Conservation (phyloP, 2,797 vertebrate species). For the Naso thynnoides region DNA sequence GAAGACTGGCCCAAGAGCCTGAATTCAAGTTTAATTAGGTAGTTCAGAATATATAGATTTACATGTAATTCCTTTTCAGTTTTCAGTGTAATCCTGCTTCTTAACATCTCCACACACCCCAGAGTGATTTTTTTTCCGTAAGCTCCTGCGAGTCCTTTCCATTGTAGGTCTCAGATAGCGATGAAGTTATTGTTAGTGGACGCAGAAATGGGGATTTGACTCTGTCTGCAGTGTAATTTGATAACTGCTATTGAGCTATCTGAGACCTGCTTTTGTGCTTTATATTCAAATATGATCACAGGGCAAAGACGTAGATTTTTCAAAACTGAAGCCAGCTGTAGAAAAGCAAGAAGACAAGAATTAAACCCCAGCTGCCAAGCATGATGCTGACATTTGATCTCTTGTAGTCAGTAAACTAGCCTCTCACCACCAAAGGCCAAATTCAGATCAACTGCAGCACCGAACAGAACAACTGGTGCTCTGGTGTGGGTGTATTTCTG, state of each 20-base stretch:
- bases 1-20: constrained; percentile 47
- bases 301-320: constrained; percentile 36
- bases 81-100: constrained; percentile 72
- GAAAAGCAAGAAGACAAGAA: background rate
- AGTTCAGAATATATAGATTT: constrained; percentile 72
- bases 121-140: constrained; percentile 60
- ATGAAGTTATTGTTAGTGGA: constrained; percentile 74
- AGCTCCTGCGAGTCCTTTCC: constrained; percentile 54
- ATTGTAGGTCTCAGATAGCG: constrained; percentile 63
- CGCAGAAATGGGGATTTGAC: constrained; percentile 67
- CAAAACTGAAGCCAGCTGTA: constrained; percentile 19
- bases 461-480: constrained; percentile 9
- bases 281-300: constrained; percentile 28
- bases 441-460: constrained; percentile 20
- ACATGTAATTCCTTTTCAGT: constrained; percentile 67
- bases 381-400: constrained; percentile 40
- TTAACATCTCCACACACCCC: constrained; percentile 66
- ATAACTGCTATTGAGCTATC: constrained; percentile 55
- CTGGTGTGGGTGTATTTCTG: constrained; percentile 25
- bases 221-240: constrained; percentile 59
- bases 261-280: constrained; percentile 35
- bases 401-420: constrained; percentile 25
- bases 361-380: constrained; percentile 15
- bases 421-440: constrained; percentile 36
- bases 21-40: constrained; percentile 72